phyloP scores from a whole-genome alignment of 2,113 vertebrate genomes.

The Uropsilus gracilis region DNA sequence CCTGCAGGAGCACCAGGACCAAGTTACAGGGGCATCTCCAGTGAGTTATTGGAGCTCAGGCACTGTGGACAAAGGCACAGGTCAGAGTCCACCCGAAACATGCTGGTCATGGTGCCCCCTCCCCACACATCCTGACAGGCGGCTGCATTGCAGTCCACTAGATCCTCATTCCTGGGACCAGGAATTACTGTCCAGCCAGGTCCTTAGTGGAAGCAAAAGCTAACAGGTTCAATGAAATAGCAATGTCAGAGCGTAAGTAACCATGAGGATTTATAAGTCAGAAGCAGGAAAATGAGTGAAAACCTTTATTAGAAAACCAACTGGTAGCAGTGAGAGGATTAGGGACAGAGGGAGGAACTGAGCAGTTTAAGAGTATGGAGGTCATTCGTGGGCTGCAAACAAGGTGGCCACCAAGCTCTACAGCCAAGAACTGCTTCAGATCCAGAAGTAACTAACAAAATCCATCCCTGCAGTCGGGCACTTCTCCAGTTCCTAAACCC shows the following conservation, averaged over 20 bases:
- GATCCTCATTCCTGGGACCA: background rate
- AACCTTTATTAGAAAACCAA: background rate
- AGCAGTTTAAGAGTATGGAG: rapidly evolving
- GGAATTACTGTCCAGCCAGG: background rate
- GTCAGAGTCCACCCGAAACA: background rate
- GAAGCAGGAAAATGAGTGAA: background rate
- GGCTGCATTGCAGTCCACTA: background rate
- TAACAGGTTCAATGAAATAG: background rate
- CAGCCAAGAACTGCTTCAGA: background rate
- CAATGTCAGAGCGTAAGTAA: background rate
- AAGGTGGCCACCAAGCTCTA: background rate
- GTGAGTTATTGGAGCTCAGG: background rate
- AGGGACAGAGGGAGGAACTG: too few species aligned
- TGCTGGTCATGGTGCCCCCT: background rate
- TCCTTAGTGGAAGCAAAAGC: background rate
- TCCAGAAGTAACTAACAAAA: background rate
- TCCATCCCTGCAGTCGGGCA: background rate
- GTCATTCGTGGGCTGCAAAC: background rate
- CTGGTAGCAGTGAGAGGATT: background rate
- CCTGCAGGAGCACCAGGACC: background rate
- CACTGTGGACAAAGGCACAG: background rate
- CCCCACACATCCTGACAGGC: background rate
- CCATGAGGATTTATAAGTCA: background rate
- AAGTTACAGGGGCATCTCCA: background rate
- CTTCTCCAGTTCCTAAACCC: background rate